Percentiles rank a stretch among this genome's conserved stretches.
Evolutionary conservation across 2,797 vertebrate species (phyloP).

Genomic region (Tenualosa thibaudeaui): DNA sequence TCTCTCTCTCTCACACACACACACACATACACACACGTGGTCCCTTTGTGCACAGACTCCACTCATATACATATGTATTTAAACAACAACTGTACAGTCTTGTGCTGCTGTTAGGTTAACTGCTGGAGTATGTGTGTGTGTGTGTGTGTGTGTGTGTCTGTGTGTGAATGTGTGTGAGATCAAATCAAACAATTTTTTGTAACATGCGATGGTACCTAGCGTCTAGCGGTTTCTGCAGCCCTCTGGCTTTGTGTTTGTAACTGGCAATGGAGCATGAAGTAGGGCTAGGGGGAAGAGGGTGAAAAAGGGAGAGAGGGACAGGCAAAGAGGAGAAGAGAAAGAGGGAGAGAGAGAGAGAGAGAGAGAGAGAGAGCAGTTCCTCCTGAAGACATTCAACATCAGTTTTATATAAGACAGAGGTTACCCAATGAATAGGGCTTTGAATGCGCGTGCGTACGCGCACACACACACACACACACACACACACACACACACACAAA

Average conservation of each 20-base stretch:
- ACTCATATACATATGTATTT: background rate
- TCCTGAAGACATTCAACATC: background rate
- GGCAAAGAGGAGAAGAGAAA: background rate
- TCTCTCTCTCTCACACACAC: background rate
- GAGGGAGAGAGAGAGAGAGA: background rate
- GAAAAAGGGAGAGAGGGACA: background rate
- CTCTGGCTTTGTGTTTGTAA: background rate
- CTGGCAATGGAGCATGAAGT: background rate
- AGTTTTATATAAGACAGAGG: conserved; percentile 16
- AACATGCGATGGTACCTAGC: background rate
- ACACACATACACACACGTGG: background rate
- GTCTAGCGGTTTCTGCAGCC: background rate
- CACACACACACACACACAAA: background rate
- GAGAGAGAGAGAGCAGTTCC: background rate
- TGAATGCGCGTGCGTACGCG: background rate
- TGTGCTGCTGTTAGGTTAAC: background rate
- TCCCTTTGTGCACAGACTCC: background rate
- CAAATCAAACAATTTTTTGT: background rate
- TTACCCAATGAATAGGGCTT: background rate
- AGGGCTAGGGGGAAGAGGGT: background rate
- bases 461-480: background rate
- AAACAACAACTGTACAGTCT: background rate
- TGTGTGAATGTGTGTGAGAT: background rate
- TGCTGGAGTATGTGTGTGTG: background rate
- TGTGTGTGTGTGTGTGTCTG: background rate